Percentiles rank a stretch among this genome's conserved stretches.
These are phyloP conservation scores for Rhizomys pruinosus DNA, from an alignment of 2,113 vertebrate genomes.

Conservation along the genomic window DNA sequence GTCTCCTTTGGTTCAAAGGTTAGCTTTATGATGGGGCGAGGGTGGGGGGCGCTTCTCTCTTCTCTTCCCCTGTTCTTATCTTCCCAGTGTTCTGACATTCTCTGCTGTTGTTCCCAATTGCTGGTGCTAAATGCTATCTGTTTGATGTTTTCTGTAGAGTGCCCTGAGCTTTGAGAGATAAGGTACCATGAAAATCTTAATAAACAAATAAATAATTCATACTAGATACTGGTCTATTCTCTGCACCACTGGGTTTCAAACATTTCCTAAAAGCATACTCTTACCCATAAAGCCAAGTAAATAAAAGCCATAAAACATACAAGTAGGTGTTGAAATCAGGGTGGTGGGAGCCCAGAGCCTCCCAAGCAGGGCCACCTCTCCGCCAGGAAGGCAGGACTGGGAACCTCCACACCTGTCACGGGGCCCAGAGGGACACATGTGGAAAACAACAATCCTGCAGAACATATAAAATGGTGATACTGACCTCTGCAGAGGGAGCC, in stretches of 20 bases:
- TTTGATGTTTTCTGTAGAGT: neutral
- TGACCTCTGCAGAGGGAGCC: accelerated
- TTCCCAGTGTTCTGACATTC: neutral
- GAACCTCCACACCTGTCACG: no score
- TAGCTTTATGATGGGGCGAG: no score
- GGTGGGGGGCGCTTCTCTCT: neutral
- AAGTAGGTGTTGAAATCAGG: neutral
- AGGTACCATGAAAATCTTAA: slow-evolving; percentile 46
- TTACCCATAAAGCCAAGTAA: neutral
- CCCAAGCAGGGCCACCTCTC: neutral
- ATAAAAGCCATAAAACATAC: neutral
- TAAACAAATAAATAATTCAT: slow-evolving; percentile 70
- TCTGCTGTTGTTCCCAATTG: neutral
- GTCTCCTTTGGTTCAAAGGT: neutral
- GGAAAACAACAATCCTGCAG: accelerated
- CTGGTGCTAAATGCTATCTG: neutral
- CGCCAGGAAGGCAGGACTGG: neutral
- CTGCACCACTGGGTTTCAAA: slow-evolving; percentile 44
- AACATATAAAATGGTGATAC: accelerated
- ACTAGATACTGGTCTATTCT: neutral
- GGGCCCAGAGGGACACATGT: accelerated
- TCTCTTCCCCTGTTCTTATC: neutral
- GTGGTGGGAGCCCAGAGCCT: neutral
- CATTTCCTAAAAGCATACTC: slow-evolving; percentile 1
- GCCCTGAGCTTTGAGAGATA: neutral